phyloP scores from a whole-genome alignment of 2,113 vertebrate species.

The Malurus alboscapulatus region DNA sequence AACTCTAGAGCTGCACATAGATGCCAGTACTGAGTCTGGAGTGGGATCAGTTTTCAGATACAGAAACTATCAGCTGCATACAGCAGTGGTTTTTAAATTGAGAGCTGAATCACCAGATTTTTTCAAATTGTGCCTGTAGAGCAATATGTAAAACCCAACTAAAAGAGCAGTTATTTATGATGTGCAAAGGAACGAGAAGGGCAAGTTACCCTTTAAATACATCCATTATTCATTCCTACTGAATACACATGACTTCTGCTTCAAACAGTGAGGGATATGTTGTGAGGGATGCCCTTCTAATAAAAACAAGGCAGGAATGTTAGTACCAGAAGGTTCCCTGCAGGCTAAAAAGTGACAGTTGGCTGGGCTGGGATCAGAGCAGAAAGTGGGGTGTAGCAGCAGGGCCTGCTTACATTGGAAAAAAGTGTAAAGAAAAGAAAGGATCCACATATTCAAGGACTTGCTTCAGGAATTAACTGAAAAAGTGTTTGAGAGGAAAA shows the following conservation, averaged over 20 bases:
- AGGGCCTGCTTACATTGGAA: background rate
- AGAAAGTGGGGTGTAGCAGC: slow-evolving; percentile 27
- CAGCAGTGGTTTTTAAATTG: background rate
- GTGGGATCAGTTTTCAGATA: background rate
- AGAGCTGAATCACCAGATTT: slow-evolving; percentile 31
- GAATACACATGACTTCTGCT: slow-evolving; percentile 56
- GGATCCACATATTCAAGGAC: background rate
- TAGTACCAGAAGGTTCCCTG: slow-evolving; percentile 70
- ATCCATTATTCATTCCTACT: slow-evolving; percentile 68
- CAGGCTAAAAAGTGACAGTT: slow-evolving; percentile 64
- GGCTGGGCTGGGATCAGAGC: slow-evolving; percentile 38
- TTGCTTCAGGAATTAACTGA: background rate
- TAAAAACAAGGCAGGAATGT: slow-evolving; percentile 60
- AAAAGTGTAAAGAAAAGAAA: background rate
- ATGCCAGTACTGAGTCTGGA: background rate
- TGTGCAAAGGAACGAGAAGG: slow-evolving; percentile 43
- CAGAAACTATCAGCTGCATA: background rate
- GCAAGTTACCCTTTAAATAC: slow-evolving; percentile 63
- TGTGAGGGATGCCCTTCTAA: slow-evolving; percentile 66
- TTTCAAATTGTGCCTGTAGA: slow-evolving; percentile 14
- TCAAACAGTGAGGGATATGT: slow-evolving; percentile 55
- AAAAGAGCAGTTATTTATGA: slow-evolving; percentile 44
- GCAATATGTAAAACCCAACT: slow-evolving; percentile 14
- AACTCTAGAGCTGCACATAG: background rate
- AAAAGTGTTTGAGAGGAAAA: background rate